phyloP scores from a whole-genome alignment of 30 jellyfish, hydroid and myxozoan genomes.

The Chrysaora quinquecirrha region DNA sequence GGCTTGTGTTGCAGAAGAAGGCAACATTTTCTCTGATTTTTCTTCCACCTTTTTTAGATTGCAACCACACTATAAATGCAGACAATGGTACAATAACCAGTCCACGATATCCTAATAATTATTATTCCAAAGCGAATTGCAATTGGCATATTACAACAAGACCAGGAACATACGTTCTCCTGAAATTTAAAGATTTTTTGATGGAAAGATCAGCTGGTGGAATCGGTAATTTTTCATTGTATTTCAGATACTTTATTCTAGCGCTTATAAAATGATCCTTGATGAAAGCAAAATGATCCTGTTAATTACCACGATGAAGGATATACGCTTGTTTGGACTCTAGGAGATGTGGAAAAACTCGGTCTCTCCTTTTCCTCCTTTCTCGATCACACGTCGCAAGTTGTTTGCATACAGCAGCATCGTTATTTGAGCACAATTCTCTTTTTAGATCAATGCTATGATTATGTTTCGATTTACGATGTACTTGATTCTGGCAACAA shows the following conservation, averaged over 20 bases:
- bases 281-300: no score
- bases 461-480: conserved; percentile 69
- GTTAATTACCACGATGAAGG: no score
- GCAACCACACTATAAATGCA: conserved; percentile 56
- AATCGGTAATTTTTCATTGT: conserved; percentile 14
- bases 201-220: conserved; percentile 76
- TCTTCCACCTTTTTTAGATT: no score
- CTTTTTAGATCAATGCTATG: conserved; percentile 81
- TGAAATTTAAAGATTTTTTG: conserved; percentile 49
- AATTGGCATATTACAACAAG: conserved; percentile 65
- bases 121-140: conserved; percentile 87
- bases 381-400: no score
- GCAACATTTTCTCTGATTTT: no score
- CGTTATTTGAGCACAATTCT: no score
- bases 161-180: conserved; percentile 23
- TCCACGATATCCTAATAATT: conserved; percentile 76
- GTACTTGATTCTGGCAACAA: conserved; percentile 39
- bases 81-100: conserved; percentile 76
- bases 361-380: no score
- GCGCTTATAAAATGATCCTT: neutral
- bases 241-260: neutral
- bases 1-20: no score
- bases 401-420: no score
- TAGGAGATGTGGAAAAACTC: no score
- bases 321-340: no score